Conservation (phyloP, 2,113 vertebrate species). For the Channa argus region DNA sequence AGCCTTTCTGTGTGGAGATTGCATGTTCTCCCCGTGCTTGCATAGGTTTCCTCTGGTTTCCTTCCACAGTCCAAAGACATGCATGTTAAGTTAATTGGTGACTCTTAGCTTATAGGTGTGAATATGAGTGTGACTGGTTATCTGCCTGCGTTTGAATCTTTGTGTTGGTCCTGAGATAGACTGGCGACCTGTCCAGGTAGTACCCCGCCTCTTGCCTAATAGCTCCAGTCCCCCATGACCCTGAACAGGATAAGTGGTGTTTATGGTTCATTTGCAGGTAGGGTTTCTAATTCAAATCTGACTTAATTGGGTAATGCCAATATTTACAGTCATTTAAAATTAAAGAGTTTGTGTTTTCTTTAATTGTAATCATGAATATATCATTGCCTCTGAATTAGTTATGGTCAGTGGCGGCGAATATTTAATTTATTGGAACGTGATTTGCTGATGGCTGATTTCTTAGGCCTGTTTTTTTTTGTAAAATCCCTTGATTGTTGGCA, state of each 20-base stretch:
- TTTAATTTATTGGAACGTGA: constrained; percentile 84
- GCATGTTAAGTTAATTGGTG: too few relatives aligned
- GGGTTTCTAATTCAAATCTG: constrained; percentile 65
- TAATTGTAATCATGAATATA: constrained; percentile 85
- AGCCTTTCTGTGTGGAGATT: too few relatives aligned
- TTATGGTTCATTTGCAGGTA: constrained; percentile 57
- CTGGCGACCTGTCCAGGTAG: too few relatives aligned
- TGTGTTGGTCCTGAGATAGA: too few relatives aligned
- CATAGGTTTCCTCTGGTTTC: too few relatives aligned
- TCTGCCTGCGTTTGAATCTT: too few relatives aligned
- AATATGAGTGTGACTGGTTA: too few relatives aligned
- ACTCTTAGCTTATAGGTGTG: too few relatives aligned
- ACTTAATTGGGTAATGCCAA: constrained; percentile 85
- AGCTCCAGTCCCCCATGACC: too few relatives aligned
- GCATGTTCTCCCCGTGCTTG: too few relatives aligned
- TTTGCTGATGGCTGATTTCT: constrained; percentile 81
- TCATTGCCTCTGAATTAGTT: constrained; percentile 85
- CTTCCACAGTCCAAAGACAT: too few relatives aligned
- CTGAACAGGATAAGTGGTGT: background rate
- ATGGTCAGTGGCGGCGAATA: constrained; percentile 85
- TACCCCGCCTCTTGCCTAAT: too few relatives aligned
- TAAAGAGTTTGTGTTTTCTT: constrained; percentile 84
- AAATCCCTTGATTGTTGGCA: constrained; percentile 79
- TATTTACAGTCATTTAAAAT: constrained; percentile 86
- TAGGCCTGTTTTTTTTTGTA: constrained; percentile 14